Conservation (phyloP, 1,140 invertebrate genomes). For the Aphis craccivora region DNA sequence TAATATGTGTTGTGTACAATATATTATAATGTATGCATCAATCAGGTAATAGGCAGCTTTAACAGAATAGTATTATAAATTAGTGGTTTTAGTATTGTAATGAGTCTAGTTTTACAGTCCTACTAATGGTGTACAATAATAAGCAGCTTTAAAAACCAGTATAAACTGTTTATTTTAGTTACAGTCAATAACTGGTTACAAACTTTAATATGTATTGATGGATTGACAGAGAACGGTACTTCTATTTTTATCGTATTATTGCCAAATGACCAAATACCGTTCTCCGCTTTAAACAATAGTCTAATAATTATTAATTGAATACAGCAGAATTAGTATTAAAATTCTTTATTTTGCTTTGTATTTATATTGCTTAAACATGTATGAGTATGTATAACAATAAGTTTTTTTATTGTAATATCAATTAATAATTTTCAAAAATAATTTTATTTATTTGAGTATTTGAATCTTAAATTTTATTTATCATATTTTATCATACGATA, state of each 20-base stretch:
- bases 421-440: background rate
- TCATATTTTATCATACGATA: no score
- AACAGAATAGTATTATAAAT: background rate
- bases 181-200: background rate
- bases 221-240: conserved; percentile 34
- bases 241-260: conserved; percentile 27
- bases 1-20: background rate
- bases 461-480: background rate
- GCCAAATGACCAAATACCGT: background rate
- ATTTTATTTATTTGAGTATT: background rate
- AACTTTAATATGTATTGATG: conserved; percentile 10
- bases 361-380: background rate
- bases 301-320: background rate
- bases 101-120: background rate
- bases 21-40: no score
- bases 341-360: background rate
- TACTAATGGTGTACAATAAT: background rate
- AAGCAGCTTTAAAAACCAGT: conserved; percentile 7
- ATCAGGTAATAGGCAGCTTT: background rate
- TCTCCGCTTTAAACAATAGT: background rate
- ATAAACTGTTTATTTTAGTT: background rate
- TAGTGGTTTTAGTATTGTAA: background rate
- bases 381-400: background rate
- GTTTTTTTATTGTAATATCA: background rate
- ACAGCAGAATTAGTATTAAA: background rate